Conservation (phyloP, 2,888 invertebrate genomes). For the Pandemis corylana region DNA sequence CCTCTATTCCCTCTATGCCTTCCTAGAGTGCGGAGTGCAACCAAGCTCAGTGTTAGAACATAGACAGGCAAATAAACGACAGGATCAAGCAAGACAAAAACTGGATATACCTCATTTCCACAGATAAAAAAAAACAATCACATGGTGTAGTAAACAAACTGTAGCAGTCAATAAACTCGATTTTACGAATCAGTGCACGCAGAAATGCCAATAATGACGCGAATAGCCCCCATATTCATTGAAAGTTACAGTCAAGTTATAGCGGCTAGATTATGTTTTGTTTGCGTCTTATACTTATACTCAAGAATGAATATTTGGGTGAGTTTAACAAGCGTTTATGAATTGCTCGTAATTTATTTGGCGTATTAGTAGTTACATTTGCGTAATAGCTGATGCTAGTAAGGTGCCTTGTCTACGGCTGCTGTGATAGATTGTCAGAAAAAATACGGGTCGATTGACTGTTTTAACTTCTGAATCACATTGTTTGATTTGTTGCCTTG, state of each 20-base stretch:
- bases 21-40: conserved; percentile 80
- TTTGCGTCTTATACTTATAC: too few relatives aligned
- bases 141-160: not conserved
- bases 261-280: too few relatives aligned
- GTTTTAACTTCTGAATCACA: not conserved
- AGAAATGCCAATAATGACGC: too few relatives aligned
- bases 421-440: not conserved
- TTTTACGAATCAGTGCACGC: not conserved
- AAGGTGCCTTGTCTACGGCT: too few relatives aligned
- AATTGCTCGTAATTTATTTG: too few relatives aligned
- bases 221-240: too few relatives aligned
- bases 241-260: too few relatives aligned
- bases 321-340: too few relatives aligned
- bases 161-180: not conserved
- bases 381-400: too few relatives aligned
- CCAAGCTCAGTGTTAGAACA: conserved; percentile 79
- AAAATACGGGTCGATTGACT: not conserved
- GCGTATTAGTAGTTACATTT: too few relatives aligned
- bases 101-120: not conserved
- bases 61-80: conserved; percentile 72
- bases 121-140: not conserved
- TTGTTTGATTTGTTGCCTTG: not conserved
- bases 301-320: too few relatives aligned
- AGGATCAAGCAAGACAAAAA: conserved; percentile 60
- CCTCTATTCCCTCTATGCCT: conserved; percentile 76